phyloP scores from a whole-genome alignment of 2,888 invertebrate species.

The Drosophila nigricruria region DNA sequence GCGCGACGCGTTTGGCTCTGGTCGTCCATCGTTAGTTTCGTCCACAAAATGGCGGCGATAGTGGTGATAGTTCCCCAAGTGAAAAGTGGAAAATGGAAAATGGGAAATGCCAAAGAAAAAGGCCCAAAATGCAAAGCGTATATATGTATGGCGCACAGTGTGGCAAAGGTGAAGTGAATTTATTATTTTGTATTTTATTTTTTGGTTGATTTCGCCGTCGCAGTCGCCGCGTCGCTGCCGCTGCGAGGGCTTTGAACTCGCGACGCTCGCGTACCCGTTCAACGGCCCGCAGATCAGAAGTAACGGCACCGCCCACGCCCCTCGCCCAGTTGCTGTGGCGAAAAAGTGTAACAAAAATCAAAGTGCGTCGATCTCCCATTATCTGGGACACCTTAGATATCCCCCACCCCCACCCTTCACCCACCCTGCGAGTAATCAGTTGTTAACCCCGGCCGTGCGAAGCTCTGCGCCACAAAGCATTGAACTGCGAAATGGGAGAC shows the following conservation, averaged over 20 bases:
- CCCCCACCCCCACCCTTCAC: constrained; percentile 16
- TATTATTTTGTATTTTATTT: constrained; percentile 15
- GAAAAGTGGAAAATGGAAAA: neutral
- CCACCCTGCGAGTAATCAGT: constrained; percentile 55
- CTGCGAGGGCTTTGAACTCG: constrained; percentile 62
- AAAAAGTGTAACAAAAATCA: constrained; percentile 14
- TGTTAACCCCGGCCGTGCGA: constrained; percentile 50
- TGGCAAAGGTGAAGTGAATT: constrained; percentile 56
- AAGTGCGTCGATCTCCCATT: constrained; percentile 21
- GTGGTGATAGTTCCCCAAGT: constrained; percentile 7
- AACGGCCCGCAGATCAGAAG: constrained; percentile 25
- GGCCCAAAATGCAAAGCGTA: neutral
- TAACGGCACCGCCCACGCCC: neutral
- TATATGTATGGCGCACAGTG: constrained; percentile 1
- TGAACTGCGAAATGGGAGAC: constrained; percentile 56
- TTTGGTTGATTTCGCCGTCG: constrained; percentile 23
- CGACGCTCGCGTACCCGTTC: constrained; percentile 42
- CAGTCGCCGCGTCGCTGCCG: constrained; percentile 2
- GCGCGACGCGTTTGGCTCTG: constrained; percentile 56
- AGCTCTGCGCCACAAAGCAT: constrained; percentile 66
- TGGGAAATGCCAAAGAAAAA: neutral
- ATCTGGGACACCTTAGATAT: constrained; percentile 18
- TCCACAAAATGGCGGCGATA: constrained; percentile 7
- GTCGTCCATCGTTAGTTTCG: constrained; percentile 54
- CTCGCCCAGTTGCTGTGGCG: neutral